Evolutionary conservation across 2,113 vertebrate genomes (phyloP), one percentile per base, ranked within the genome.

Genomic region (Peromyscus polionotus): DNA sequence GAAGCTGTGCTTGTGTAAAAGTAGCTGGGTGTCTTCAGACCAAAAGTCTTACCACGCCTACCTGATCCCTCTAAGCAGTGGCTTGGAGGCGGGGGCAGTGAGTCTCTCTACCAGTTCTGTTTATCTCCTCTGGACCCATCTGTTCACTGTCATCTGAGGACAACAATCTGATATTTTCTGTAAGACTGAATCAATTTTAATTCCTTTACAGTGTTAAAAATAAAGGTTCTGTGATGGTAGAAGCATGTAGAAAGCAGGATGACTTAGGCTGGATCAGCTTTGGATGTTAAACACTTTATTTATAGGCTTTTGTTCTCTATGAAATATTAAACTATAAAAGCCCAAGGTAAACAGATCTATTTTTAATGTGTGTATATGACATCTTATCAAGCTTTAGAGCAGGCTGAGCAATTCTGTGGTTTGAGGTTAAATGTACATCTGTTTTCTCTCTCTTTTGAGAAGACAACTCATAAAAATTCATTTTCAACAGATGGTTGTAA

Each of bases 241-340:
- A 87, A 88, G 22, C 93, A 17, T 94, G 65, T 33, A 95, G 76
- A 88, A 92, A 75, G 17, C 33, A 65, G 63, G 22, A 22, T 77
- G 54, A 45, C 65, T 92, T 95, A 33, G 73, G 33, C 33, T 91
- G 10, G 75, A 67, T 80, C 3, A 28, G 26, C 3, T 96, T 97
- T 87, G 51, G 91, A 95, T 94, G 77, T 93, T 96, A 94, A 97
- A 94, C 67, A 94, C 16, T 94, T 96, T 97, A 95, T 98, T 97
- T 97, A 95, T 96, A 94, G 83, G 54, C 70, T 88, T 94, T 89
- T 77, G 51, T 96, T 95, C 92, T 95, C 51, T 67, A 92, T 97
- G 80, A 97, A 97, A 92, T 96, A 96, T 92, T 95, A 95, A 97
- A 95, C 94, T 96, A 86, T 93, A 95, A 98, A 97, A 97, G 48